Evolutionary conservation across 2,888 invertebrate species (phyloP).

Genomic region (Melinaea marsaeus): DNA sequence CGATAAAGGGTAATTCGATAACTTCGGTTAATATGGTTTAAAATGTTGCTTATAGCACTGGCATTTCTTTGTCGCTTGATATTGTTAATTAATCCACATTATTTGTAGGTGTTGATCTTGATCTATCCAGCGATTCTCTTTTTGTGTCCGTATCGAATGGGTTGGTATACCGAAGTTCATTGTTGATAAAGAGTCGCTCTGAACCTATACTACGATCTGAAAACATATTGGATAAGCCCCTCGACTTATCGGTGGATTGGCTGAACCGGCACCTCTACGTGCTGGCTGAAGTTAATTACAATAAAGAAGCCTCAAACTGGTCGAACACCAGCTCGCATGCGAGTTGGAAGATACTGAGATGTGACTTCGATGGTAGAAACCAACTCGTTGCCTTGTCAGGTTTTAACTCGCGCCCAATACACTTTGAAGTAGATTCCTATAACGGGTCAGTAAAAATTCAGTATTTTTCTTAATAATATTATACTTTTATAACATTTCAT

Average conservation of each 20-base stretch:
- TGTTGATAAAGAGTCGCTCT: slow-evolving; percentile 64
- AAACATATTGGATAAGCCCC: slow-evolving; percentile 80
- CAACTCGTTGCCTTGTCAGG: slow-evolving; percentile 84
- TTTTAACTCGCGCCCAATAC: slow-evolving; percentile 83
- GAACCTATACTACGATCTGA: slow-evolving; percentile 77
- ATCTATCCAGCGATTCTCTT: slow-evolving; percentile 83
- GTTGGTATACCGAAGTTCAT: slow-evolving; percentile 76
- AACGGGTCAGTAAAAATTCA: slow-evolving; percentile 82
- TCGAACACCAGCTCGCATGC: slow-evolving; percentile 48
- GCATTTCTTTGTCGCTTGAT: no score
- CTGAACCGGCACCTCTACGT: slow-evolving; percentile 90
- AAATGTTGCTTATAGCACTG: no score
- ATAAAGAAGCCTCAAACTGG: slow-evolving; percentile 48
- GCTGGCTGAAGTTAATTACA: slow-evolving; percentile 83
- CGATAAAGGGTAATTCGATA: slow-evolving; percentile 57
- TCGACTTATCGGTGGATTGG: slow-evolving; percentile 92
- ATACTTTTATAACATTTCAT: neutral
- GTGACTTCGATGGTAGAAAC: slow-evolving; percentile 84
- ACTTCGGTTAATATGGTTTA: no score
- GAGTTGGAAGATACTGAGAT: slow-evolving; percentile 86
- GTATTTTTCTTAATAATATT: slow-evolving; percentile 6
- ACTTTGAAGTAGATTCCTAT: slow-evolving; percentile 93
- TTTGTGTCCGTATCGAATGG: slow-evolving; percentile 88
- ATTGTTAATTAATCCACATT: neutral
- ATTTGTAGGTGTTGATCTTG: slow-evolving; percentile 84